Evolutionary conservation across 2,888 invertebrate genomes (phyloP).

Genomic region (Eilema griseolum): DNA sequence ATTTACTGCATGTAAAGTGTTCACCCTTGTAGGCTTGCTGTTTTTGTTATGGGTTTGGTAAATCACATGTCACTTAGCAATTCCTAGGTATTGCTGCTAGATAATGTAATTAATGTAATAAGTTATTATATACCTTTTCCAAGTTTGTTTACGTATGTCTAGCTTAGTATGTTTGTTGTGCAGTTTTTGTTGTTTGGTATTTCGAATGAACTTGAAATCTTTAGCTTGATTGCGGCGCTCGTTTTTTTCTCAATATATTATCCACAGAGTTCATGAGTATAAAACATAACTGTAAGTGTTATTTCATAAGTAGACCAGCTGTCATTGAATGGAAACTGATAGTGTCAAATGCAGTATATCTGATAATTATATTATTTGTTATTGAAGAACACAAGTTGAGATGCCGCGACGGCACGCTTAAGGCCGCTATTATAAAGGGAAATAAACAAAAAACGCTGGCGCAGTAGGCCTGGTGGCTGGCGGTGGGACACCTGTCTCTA

Average conservation of each 20-base stretch:
- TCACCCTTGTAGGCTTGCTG: conserved; percentile 46
- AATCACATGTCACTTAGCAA: conserved; percentile 73
- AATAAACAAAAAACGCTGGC: conserved; percentile 59
- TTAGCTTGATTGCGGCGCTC: conserved; percentile 9
- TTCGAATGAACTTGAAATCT: conserved; percentile 24
- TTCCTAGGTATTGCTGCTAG: conserved; percentile 60
- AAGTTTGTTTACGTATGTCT: neutral
- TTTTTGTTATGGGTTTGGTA: conserved; percentile 62
- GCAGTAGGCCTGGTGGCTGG: conserved; percentile 52
- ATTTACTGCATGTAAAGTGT: conserved; percentile 25
- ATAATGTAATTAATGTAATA: conserved; percentile 70
- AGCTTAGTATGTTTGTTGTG: conserved; percentile 1
- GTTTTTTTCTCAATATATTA: neutral
- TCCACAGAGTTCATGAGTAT: neutral
- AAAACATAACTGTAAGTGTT: neutral
- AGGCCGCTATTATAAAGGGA: conserved; percentile 59
- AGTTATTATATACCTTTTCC: no score
- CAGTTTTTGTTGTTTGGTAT: conserved; percentile 21
- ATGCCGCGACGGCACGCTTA: conserved; percentile 58
- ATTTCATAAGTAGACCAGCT: conserved; percentile 24
- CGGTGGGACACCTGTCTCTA: conserved; percentile 76
- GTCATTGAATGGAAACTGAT: conserved; percentile 38
- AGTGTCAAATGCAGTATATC: conserved; percentile 50
- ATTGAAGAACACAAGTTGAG: conserved; percentile 30
- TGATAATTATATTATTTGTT: conserved; percentile 52